These are phyloP conservation scores for Platyscapa corneri DNA, from an alignment of 1,140 invertebrate genomes.

Conservation along the genomic window DNA sequence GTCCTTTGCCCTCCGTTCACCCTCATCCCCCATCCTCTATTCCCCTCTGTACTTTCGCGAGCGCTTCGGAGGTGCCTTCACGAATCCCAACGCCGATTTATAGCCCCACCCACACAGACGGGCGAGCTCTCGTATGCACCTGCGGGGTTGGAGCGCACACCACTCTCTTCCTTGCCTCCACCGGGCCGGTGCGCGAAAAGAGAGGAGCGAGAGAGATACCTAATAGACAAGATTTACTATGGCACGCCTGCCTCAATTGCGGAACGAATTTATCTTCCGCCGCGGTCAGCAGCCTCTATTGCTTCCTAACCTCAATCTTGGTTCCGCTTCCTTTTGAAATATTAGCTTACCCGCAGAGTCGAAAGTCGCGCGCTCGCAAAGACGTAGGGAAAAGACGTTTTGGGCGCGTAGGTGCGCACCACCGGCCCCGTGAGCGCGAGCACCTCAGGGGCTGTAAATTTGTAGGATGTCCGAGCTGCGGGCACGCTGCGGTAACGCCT, in stretches of 20 bases:
- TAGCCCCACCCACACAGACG: neutral
- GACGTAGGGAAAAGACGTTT: conserved; percentile 33
- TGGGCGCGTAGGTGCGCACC: too few relatives aligned
- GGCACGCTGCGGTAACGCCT: conserved; percentile 54
- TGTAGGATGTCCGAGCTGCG: conserved; percentile 45
- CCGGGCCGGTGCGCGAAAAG: neutral
- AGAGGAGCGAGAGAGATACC: conserved; percentile 53
- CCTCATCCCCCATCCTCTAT: too few relatives aligned
- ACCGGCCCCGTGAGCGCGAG: neutral
- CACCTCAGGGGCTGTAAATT: conserved; percentile 47
- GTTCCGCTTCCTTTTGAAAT: conserved; percentile 67
- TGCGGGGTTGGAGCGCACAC: neutral
- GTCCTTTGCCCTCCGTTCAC: neutral
- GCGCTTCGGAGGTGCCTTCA: neutral
- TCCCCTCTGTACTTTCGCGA: neutral
- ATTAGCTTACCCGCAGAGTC: conserved; percentile 69
- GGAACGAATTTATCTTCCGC: conserved; percentile 72
- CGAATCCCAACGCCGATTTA: conserved; percentile 18
- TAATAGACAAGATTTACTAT: conserved; percentile 72
- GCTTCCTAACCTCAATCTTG: conserved; percentile 71
- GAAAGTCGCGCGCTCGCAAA: conserved; percentile 62
- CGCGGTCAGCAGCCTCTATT: conserved; percentile 69
- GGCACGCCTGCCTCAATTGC: conserved; percentile 72
- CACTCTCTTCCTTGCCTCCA: neutral
- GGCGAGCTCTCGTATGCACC: neutral